Conservation (phyloP, 2,797 vertebrate genomes). For the Cossypha caffra region DNA sequence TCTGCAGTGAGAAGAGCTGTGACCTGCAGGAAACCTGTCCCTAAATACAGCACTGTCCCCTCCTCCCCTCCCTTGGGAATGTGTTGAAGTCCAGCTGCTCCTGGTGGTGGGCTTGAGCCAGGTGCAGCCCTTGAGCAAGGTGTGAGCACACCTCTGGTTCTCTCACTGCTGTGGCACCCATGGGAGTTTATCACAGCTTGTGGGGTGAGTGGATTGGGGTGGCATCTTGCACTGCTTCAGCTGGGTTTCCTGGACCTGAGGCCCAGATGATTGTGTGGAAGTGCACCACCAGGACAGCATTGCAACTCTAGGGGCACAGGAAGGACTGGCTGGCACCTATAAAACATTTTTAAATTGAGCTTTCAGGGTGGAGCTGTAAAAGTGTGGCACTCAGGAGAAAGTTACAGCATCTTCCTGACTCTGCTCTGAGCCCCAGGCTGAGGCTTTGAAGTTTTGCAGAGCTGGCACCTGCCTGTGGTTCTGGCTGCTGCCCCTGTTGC, state of each 20-base stretch:
- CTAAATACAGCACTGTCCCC: not conserved
- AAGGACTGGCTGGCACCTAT: not conserved
- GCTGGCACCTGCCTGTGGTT: not conserved
- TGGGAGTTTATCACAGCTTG: not conserved
- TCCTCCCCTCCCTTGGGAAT: not conserved
- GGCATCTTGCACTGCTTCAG: not conserved
- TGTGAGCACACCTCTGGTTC: accelerated
- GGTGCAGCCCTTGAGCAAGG: not conserved
- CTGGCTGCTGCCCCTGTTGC: not conserved
- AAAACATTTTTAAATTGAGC: not conserved
- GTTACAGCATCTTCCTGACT: not conserved
- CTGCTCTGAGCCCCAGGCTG: not conserved
- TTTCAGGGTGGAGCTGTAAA: not conserved
- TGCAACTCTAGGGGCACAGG: not conserved
- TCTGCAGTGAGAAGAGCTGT: not conserved
- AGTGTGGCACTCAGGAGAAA: not conserved
- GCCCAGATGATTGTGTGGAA: not conserved
- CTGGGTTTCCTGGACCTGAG: not conserved
- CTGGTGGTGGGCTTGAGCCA: not conserved
- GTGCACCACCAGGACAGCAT: not conserved
- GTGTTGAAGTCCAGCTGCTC: not conserved
- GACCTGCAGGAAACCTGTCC: not conserved
- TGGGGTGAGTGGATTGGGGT: not conserved
- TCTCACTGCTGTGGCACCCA: not conserved
- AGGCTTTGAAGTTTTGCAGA: not conserved